Base-by-base conservation (phyloP, 2,888 invertebrate species). In the Muscina levida region DNA sequence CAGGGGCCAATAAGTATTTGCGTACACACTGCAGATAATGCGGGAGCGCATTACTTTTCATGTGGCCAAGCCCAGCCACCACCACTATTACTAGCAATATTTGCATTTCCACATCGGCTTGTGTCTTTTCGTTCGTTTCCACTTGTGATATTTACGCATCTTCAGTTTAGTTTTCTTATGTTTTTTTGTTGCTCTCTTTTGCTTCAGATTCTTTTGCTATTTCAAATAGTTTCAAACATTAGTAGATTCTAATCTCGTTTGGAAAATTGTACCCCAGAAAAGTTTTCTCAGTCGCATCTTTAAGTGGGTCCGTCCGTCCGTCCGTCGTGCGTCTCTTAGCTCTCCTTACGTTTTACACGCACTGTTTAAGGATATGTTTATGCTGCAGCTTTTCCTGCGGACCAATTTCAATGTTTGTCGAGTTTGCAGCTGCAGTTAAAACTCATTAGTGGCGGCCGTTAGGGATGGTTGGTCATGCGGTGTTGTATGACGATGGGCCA, bases 211-310 rank as follows among this genome's bases (percentile, higher is more conserved):
- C n/a, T 42, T 77, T 68, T 66, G 22, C n/a, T 46, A 26, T 72
- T 68, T 17, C 37, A 70, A 70, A 72, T 75, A 72, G 72, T 81
- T 77, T 62, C 44, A 77, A 81, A 81, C 81, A 81, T 81, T 81
- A 81, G 77, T 68, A 77, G 81, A 81, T 77, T 81, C 77, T 81
- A 81, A 81, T 81, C 81, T 72, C 62, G 72, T 77, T 62, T 74
- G 75, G 48, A 46, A n/a, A 15, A 68, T n/a, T n/a, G n/a, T n/a
- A n/a, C n/a, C n/a, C 31, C 66, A 72, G 71, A 24, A 77, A 81
- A 77, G 53, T 72, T 72, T 77, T 71, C 46, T 62, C 62, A 19
- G 37, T 62, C 42, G 62, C 62, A 15, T 37, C 42, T 31, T 31
- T 31, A 62, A 62, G 19, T 39, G 62, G 6, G 31, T 31, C 31